Evolutionary conservation across 2,888 invertebrate species (phyloP), one percentile per base, ranked within the genome.

Genomic region (Cacoxenus indagator): DNA sequence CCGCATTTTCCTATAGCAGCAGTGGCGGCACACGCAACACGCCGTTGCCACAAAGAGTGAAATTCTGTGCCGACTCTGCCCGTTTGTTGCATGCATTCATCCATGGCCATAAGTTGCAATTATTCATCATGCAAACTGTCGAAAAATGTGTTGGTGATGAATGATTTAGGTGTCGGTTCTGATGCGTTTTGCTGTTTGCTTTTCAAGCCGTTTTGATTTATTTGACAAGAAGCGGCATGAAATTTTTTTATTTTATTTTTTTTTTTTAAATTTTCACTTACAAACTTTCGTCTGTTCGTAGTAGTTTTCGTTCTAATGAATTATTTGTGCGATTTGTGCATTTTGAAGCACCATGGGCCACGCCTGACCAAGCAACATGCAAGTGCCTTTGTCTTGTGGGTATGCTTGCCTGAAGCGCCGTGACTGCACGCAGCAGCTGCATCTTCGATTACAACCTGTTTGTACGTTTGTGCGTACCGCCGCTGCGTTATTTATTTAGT

Each of bases 401-500:
- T n/a, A n/a, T n/a, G n/a, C n/a, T n/a, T n/a, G n/a, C n/a, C n/a
- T n/a, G n/a, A n/a, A n/a, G n/a, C n/a, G n/a, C n/a, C n/a, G n/a
- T n/a, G n/a, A n/a, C n/a, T n/a, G n/a, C n/a, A n/a, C n/a, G n/a
- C n/a, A n/a, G n/a, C 26, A 19, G n/a, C 6, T 59, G 27, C 59
- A 31, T 64, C 24, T 64, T 46, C 24, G 17, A 64, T 64, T 64
- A 27, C 64, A 64, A 64, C 64, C 64, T 48, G 64, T 64, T 64
- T 45, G n/a, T n/a, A n/a, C 43, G 14, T 55, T 55, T 55, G 27
- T 55, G 27, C 27, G 27, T 55, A 5, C 26, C n/a, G 26, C 11
- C 26, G 26, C 27, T 26, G 26, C 24, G 24, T 24, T 54, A 54
- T 54, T 54, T 54, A 54, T 24, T 54, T 54, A 55, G 55, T 2